Evolutionary conservation across 2,888 invertebrate genomes (phyloP).

Genomic region (Deladenus siricidicola): DNA sequence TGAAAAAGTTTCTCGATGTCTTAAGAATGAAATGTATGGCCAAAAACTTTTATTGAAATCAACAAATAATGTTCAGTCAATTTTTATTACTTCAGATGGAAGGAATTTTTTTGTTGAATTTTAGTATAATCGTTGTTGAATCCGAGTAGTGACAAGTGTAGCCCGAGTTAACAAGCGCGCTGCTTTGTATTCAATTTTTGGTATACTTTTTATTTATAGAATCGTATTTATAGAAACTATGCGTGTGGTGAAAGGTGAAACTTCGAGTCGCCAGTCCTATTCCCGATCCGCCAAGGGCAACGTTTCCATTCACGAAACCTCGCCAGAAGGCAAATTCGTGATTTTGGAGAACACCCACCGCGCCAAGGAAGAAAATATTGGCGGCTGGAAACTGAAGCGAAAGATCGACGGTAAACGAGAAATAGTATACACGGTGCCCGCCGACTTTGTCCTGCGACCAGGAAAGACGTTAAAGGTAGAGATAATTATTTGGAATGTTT

Average conservation of each 20-base stretch:
- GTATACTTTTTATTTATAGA: too few species aligned
- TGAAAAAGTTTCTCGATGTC: too few species aligned
- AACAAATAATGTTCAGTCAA: too few species aligned
- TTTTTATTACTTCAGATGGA: too few species aligned
- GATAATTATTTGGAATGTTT: too few species aligned
- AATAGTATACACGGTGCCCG: constrained; percentile 44
- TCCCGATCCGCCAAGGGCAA: constrained; percentile 58
- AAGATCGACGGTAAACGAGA: constrained; percentile 40
- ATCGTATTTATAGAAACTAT: constrained; percentile 42
- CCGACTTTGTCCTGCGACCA: constrained; percentile 40
- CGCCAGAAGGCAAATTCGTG: constrained; percentile 58
- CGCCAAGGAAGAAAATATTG: constrained; percentile 46
- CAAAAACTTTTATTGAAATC: too few species aligned
- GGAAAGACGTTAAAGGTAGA: constrained; percentile 36
- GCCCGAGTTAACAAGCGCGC: too few species aligned
- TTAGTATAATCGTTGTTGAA: too few species aligned
- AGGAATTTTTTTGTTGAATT: too few species aligned
- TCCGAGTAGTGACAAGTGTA: too few species aligned
- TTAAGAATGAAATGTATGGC: too few species aligned
- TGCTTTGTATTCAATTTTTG: too few species aligned
- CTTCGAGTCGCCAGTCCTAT: constrained; percentile 58
- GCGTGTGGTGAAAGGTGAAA: constrained; percentile 55
- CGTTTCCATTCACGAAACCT: constrained; percentile 56
- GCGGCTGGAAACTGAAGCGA: constrained; percentile 55
- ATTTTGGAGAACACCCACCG: constrained; percentile 58